Conservation (phyloP, 1,140 invertebrate species). For the Pseudoatta argentina region DNA sequence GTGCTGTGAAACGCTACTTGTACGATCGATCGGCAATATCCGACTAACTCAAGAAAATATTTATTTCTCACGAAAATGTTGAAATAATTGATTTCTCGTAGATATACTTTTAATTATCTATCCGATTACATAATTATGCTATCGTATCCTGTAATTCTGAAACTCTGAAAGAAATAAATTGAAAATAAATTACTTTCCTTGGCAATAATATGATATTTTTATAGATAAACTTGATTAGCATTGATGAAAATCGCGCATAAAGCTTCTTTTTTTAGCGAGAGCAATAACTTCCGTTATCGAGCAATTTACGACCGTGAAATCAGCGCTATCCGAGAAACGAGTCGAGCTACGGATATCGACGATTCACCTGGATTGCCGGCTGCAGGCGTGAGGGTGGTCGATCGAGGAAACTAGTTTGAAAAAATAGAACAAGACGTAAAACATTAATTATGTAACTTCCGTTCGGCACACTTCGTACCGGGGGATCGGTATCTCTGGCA, state of each 20-base stretch:
- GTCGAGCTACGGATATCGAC: conserved; percentile 54
- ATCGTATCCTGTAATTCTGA: too few species aligned
- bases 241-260: neutral
- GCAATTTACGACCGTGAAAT: conserved; percentile 61
- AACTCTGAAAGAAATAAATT: too few species aligned
- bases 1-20: conserved; percentile 20
- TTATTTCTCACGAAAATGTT: neutral
- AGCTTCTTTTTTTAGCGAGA: neutral
- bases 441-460: conserved; percentile 78
- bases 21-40: conserved; percentile 12
- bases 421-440: conserved; percentile 52
- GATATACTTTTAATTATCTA: neutral
- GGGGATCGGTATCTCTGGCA: conserved; percentile 62
- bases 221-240: neutral
- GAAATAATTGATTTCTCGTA: neutral
- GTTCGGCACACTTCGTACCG: conserved; percentile 58
- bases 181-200: too few species aligned
- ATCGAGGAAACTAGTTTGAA: conserved; percentile 7
- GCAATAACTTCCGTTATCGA: conserved; percentile 66
- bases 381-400: conserved; percentile 19
- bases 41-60: neutral
- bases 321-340: conserved; percentile 27
- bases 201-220: too few species aligned
- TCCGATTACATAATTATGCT: neutral
- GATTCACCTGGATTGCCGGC: conserved; percentile 59